Base-by-base conservation (phyloP, 2,113 vertebrate genomes). In the Eolophus roseicapilla region DNA sequence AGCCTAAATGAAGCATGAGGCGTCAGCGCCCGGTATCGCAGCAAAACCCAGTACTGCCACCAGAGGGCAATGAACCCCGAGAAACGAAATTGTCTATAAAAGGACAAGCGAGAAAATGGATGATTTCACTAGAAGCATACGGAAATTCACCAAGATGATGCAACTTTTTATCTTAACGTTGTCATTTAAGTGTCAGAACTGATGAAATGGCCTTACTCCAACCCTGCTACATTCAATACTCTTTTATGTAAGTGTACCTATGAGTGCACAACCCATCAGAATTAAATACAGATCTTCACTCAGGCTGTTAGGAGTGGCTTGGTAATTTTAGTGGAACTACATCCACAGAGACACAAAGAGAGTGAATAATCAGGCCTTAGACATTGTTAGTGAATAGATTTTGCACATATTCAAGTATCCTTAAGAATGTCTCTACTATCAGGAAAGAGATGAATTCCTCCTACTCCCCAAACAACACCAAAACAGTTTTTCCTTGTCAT, bases 51-150 rank as follows among this genome's bases (percentile, higher is more conserved):
- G 15, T 64, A 0, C 8, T 31, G 23, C 85, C 94, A 88, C 75
- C 64, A 82, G 95, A 96, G 95, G 90, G 95, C 85, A 24, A 60
- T 77, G 67, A 74, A 33, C 47, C 35, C 79, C 24, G 92, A 71
- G 33, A 81, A 92, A 88, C 33, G 18, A 17, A 50, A 52, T 3
- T 17, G 11, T 13, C 77, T 49, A 2, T 6, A 67, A 81, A 39
- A 71, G 62, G 47, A 41, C 31, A 21, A 9, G 20, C 0, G 2
- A 57, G 79, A 89, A 95, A 67, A 70, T 2, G 16, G 23, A 14
- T n/a, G 39, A 19, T 73, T 87, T 85, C 87, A 33, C 27, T 31
- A 53, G 49, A 50, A 49, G 10, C 24, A 27, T 27, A 7, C 11
- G 17, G n/a, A 76, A 88, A 86, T 87, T 93, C 18, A 21, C 31